Conservation (phyloP, 2,113 vertebrate species). For the Taxidea taxus region DNA sequence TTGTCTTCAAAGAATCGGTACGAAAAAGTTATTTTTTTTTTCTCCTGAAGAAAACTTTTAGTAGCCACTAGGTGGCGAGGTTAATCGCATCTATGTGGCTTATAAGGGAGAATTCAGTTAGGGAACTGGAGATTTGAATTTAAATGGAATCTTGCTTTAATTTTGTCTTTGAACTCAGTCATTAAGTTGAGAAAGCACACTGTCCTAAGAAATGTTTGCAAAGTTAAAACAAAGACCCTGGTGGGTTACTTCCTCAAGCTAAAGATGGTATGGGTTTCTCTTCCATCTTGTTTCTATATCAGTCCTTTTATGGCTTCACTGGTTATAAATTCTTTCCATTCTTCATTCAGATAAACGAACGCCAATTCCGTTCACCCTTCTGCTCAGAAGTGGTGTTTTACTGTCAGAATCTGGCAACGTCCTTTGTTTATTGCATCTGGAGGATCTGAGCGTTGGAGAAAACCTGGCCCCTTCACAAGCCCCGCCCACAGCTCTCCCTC, state of each 20-base stretch:
- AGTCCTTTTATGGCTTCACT: neutral
- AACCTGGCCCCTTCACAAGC: neutral
- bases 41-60: neutral
- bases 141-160: neutral
- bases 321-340: constrained; percentile 10
- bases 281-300: neutral
- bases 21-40: neutral
- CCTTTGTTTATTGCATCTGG: constrained; percentile 15
- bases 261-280: neutral
- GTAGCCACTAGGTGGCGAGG: neutral
- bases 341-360: constrained; percentile 6
- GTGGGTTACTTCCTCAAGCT: neutral
- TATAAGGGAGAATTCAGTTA: neutral
- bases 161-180: neutral
- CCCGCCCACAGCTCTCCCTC: neutral
- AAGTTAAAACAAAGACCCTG: neutral
- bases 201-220: neutral
- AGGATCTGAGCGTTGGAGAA: neutral
- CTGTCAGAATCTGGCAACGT: neutral
- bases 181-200: neutral
- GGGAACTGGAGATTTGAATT: neutral
- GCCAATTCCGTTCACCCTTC: neutral
- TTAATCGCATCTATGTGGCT: neutral
- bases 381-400: constrained; percentile 10
- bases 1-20: neutral